phyloP scores from a whole-genome alignment of 2,113 vertebrate species.

The Lasiurus cinereus region DNA sequence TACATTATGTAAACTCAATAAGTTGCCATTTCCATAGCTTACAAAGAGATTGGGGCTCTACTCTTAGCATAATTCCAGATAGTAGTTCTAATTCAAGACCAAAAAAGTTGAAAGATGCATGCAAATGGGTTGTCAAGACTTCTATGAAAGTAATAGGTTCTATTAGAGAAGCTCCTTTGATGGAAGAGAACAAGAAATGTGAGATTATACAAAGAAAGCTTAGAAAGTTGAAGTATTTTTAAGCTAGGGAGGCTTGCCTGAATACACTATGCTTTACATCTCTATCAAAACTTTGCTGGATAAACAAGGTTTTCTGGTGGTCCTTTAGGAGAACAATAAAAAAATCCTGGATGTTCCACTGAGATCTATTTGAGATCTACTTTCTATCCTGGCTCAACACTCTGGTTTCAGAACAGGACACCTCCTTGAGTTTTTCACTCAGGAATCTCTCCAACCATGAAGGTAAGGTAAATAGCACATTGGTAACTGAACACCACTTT shows the following conservation, averaged over 20 bases:
- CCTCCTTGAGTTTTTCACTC: background rate
- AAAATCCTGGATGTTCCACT: background rate
- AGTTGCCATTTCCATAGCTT: background rate
- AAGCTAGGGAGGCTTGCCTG: background rate
- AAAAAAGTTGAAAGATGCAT: background rate
- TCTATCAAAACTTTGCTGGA: background rate
- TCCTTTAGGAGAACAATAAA: background rate
- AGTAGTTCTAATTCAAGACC: background rate
- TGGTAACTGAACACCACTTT: background rate
- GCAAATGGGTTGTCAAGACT: background rate
- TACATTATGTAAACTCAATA: background rate
- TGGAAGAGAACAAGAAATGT: background rate
- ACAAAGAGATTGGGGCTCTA: background rate
- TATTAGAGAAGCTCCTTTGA: background rate
- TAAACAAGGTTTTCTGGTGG: background rate
- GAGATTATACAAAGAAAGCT: background rate
- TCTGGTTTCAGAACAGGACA: background rate
- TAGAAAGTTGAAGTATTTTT: constrained; percentile 24
- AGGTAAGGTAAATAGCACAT: background rate
- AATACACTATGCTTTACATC: background rate
- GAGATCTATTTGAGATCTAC: background rate
- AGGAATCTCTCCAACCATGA: background rate
- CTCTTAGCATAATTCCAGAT: background rate
- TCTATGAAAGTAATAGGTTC: background rate
- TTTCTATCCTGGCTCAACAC: background rate